Evolutionary conservation across 2,888 invertebrate genomes (phyloP).

Genomic region (Eupsilia transversa): DNA sequence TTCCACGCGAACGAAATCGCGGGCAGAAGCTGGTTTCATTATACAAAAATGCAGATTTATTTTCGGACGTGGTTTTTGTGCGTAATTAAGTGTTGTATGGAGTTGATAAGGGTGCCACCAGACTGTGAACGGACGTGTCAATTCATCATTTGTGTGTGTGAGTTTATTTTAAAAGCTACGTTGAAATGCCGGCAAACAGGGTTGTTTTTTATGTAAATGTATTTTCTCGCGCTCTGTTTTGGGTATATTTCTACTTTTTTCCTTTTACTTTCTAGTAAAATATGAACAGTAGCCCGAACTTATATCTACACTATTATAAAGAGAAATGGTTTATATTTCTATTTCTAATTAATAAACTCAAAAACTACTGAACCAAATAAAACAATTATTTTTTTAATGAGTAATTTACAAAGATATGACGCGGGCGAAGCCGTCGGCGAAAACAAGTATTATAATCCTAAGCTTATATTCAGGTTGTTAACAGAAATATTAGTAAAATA

Average conservation of each 20-base stretch:
- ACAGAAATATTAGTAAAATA: too few species aligned
- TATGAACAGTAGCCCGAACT: neutral
- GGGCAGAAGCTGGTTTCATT: neutral
- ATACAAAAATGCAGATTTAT: conserved; percentile 36
- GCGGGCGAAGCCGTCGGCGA: too few species aligned
- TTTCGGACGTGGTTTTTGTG: conserved; percentile 24
- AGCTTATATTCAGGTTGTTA: too few species aligned
- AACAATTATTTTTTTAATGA: too few species aligned
- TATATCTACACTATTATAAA: too few species aligned
- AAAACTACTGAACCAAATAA: too few species aligned
- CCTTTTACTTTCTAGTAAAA: neutral
- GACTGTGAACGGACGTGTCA: conserved; percentile 28
- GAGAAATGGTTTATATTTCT: too few species aligned
- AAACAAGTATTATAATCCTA: too few species aligned
- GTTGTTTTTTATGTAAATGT: neutral
- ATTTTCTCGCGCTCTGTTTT: neutral
- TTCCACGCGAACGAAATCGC: neutral
- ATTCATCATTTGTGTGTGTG: conserved; percentile 40
- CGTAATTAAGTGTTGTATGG: conserved; percentile 31
- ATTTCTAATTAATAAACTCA: too few species aligned
- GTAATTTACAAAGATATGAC: too few species aligned
- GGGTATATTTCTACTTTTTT: neutral
- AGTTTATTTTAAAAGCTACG: conserved; percentile 25
- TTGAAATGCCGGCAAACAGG: neutral
- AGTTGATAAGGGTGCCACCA: conserved; percentile 36